Conservation (phyloP, 2,797 vertebrate species). For the Myotis myotis region DNA sequence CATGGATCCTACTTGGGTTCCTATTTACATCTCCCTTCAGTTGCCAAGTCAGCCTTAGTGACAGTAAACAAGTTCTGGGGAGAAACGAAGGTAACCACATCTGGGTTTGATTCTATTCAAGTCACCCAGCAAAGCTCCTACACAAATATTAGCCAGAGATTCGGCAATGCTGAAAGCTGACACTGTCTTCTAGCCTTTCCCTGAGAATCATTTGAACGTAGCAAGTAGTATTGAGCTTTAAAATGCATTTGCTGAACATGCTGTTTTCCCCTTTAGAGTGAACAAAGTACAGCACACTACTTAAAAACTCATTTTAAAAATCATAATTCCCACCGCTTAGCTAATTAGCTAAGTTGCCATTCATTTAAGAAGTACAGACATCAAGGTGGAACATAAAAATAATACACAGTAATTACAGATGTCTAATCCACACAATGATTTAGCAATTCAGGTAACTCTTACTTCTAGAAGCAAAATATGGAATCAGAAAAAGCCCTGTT, state of each 20-base stretch:
- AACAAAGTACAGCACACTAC: not conserved
- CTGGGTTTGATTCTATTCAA: not conserved
- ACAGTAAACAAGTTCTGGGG: not conserved
- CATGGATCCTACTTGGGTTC: not conserved
- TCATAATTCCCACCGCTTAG: not conserved
- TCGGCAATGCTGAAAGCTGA: not conserved
- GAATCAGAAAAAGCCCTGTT: not conserved
- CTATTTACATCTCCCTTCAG: not conserved
- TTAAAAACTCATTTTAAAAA: constrained; percentile 45
- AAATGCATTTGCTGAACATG: not conserved
- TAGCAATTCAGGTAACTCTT: not conserved
- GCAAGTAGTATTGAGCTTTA: not conserved
- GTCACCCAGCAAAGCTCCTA: not conserved
- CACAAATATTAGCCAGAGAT: constrained; percentile 4
- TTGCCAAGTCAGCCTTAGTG: not conserved
- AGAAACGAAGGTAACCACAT: not conserved
- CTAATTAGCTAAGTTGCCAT: constrained; percentile 42
- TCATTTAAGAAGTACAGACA: constrained; percentile 36
- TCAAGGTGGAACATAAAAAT: constrained; percentile 16
- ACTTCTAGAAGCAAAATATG: not conserved
- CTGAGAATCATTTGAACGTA: not conserved
- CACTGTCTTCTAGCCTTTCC: not conserved
- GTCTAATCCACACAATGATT: not conserved
- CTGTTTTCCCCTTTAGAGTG: constrained; percentile 4
- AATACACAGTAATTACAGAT: not conserved